phyloP scores from a whole-genome alignment of 2,113 vertebrate genomes.

The Poeciliopsis turrubarensis region DNA sequence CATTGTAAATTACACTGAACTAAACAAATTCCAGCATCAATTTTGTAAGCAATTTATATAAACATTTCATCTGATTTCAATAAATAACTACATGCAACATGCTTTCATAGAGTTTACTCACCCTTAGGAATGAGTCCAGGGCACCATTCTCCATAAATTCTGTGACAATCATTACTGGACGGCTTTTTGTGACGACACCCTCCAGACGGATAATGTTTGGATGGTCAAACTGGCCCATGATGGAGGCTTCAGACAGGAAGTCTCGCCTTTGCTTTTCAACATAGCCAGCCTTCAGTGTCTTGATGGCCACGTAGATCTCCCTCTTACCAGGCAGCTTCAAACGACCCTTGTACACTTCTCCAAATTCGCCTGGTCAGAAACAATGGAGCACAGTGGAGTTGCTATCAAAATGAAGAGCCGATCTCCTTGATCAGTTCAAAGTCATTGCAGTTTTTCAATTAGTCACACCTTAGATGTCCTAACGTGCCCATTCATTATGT shows the following conservation, averaged over 20 bases:
- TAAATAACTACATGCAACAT: conserved; percentile 4
- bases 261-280: conserved; percentile 96
- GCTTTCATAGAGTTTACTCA: conserved; percentile 66
- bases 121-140: conserved; percentile 95
- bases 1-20: conserved; percentile 35
- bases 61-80: conserved; percentile 11
- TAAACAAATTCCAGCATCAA: conserved; percentile 15
- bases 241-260: conserved; percentile 96
- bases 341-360: conserved; percentile 97
- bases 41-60: conserved; percentile 21
- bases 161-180: conserved; percentile 97
- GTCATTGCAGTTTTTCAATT: not conserved
- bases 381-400: not conserved
- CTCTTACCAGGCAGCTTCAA: conserved; percentile 94
- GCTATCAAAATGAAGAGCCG: not conserved
- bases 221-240: conserved; percentile 99
- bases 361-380: conserved; percentile 89
- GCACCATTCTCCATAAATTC: conserved; percentile 99
- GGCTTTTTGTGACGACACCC: conserved; percentile 97
- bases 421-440: conserved; percentile 1
- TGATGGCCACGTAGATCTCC: conserved; percentile 97
- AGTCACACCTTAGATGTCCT: conserved; percentile 18
- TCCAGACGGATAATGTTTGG: conserved; percentile 97
- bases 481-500: conserved; percentile 10
- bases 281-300: conserved; percentile 95